These are phyloP conservation scores for Eupithecia insigniata DNA, from an alignment of 2,888 invertebrate genomes.

Conservation along the genomic window DNA sequence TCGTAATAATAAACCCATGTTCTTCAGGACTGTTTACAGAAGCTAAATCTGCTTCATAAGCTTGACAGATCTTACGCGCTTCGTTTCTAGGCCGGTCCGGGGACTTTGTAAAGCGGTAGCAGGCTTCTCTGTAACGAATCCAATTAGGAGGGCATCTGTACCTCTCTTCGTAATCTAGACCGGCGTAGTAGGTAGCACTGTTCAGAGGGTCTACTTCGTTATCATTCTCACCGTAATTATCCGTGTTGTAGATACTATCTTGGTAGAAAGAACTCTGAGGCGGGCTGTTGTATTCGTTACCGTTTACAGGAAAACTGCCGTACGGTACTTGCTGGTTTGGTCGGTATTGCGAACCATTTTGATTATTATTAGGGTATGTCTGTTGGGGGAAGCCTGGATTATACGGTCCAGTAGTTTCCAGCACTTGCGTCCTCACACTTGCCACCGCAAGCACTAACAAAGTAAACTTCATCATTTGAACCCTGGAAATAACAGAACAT, in stretches of 20 bases:
- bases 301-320: slow-evolving; percentile 73
- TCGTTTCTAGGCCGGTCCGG: slow-evolving; percentile 91
- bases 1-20: slow-evolving; percentile 93
- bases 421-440: slow-evolving; percentile 65
- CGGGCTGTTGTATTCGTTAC: slow-evolving; percentile 65
- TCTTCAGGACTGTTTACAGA: slow-evolving; percentile 93
- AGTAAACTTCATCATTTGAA: slow-evolving; percentile 63
- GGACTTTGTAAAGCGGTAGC: slow-evolving; percentile 95
- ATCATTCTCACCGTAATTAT: slow-evolving; percentile 65
- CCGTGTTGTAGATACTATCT: slow-evolving; percentile 63
- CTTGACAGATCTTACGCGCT: slow-evolving; percentile 92
- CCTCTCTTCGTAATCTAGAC: slow-evolving; percentile 74
- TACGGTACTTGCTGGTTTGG: slow-evolving; percentile 71
- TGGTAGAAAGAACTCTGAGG: slow-evolving; percentile 77
- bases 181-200: slow-evolving; percentile 72
- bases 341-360: slow-evolving; percentile 66
- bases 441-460: slow-evolving; percentile 63
- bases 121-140: slow-evolving; percentile 91
- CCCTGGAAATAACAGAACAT: slow-evolving; percentile 43
- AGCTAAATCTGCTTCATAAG: slow-evolving; percentile 91
- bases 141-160: slow-evolving; percentile 92
- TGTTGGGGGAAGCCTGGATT: slow-evolving; percentile 70
- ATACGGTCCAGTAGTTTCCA: slow-evolving; percentile 61
- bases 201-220: slow-evolving; percentile 74
- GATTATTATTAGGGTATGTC: slow-evolving; percentile 59